Evolutionary conservation across 2,888 invertebrate species (phyloP), one percentile per base, ranked within the genome.

Genomic region (Oegoconia quadripuncta): DNA sequence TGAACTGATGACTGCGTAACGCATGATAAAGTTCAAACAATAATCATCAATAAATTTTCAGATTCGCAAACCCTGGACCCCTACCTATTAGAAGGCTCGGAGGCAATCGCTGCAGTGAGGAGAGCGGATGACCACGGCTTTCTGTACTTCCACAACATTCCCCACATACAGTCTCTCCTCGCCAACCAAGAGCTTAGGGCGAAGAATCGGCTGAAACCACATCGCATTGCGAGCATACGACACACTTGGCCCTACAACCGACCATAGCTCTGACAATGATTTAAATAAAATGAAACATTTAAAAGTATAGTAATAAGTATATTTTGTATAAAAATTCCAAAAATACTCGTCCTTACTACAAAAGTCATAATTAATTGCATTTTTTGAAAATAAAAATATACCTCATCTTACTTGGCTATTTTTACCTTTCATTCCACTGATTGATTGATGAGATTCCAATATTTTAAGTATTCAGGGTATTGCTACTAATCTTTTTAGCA

Each of bases 111-210:
- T 46, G 90, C 90, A 3, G 89, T 90, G 2, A 71, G 69, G 31
- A 83, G 84, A 48, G 73, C 91, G 6, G 88, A 88, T 39, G 75
- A 80, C 3, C 90, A 88, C 41, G 90, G 90, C 8, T 80, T 88
- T 49, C 76, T 91, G 5, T 93, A 90, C 69, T 92, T 90, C 68
- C 86, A 89, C 37, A 90, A 92, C 34, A 89, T 91, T 48, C 92
- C 92, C 0, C 93, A 93, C 62, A 87, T 89, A 16, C 74, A 89
- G 48, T 89, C 91, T 0, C 59, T 93, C 3, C 68, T 91, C 7
- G 81, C 81, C 23, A 90, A 92, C 62, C 92, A 93, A 50, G 82
- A 91, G 40, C 72, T 89, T 14, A 75, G 93, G 40, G 66, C 78
- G 36, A 64, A 75, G 27, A 92, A 92, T 61, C 89, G 91, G 12